Percentiles rank a stretch among this genome's conserved stretches.
Evolutionary conservation across 2,113 vertebrate species (phyloP).

Genomic region (Danionella cerebrum): DNA sequence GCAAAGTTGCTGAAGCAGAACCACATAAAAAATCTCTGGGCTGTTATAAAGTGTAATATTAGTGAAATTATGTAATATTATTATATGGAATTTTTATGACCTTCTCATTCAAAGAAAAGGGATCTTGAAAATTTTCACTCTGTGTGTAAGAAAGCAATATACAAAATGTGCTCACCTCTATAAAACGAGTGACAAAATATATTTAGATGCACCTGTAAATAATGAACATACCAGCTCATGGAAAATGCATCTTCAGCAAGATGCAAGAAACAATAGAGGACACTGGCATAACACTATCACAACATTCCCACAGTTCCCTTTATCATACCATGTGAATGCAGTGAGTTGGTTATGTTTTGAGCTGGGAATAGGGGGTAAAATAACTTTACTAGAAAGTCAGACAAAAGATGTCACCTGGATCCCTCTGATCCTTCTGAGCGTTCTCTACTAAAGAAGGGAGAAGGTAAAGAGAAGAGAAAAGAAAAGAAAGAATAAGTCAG

Average conservation of each 20-base stretch:
- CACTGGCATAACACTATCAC: conserved; percentile 33
- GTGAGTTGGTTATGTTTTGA: conserved; percentile 42
- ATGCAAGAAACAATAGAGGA: conserved; percentile 58
- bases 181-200: too few species aligned
- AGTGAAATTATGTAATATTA: too few species aligned
- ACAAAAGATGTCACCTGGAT: conserved; percentile 85
- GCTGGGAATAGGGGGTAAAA: conserved; percentile 55
- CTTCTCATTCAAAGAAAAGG: too few species aligned
- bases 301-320: conserved; percentile 36
- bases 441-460: conserved; percentile 70
- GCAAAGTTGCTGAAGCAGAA: too few species aligned
- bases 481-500: conserved; percentile 70
- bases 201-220: too few species aligned
- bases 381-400: conserved; percentile 72
- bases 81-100: too few species aligned
- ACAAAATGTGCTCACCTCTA: too few species aligned
- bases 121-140: too few species aligned
- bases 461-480: conserved; percentile 63
- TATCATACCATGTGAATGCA: conserved; percentile 29
- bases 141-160: too few species aligned
- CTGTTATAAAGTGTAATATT: too few species aligned
- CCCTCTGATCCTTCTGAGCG: conserved; percentile 71
- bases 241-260: conserved; percentile 70
- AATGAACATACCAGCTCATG: conserved; percentile 84
- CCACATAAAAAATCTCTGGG: too few species aligned